Base-by-base conservation (phyloP, 1,140 invertebrate genomes). In the Hylaeus volcanicus region DNA sequence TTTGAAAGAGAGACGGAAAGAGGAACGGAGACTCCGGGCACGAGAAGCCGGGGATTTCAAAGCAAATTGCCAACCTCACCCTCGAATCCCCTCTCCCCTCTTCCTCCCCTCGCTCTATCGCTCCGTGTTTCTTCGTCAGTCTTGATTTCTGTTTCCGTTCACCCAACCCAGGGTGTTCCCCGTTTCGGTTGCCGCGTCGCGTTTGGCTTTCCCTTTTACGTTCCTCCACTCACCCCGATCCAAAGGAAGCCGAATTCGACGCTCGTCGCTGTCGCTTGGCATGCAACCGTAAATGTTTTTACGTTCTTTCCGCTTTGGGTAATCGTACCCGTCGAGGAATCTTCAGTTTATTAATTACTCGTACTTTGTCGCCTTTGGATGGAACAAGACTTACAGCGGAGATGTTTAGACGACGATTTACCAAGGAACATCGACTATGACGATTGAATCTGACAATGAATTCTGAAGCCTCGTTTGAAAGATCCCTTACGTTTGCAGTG, bases 11-110 rank as follows among this genome's bases (percentile, higher is more conserved):
- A 58, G 65, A 79, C 37, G n/a, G 71, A 45, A 69, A 77, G 64
- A 71, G 55, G 41, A 76, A 43, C 63, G 51, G 51, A 51, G 83
- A 79, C 69, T 74, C 45, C 11, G 45, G n/a, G 6, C 51, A 8
- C 39, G 65, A 78, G 79, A 78, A 80, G 77, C 76, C 70, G 81
- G 41, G 70, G 63, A 78, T 84, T 85, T 85, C 78, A 84, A 85
- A 84, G 82, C 82, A 84, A 85, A 85, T 85, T 84, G 82, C 86
- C 85, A 88, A 81, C 75, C 85, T 89, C 85, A 81, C 87, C 85
- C 89, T 82, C 83, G 74, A 83, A 80, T 68, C 70, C 56, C 37
- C n/a, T 11, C 11, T 48, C 26, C 39, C 15, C 69, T n/a, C 12
- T 43, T 45, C 43, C 72, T 58, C 15, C 68, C 60, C 43, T 78